Evolutionary conservation across 2,888 invertebrate genomes (phyloP).

Genomic region (Ochropacha duplaris): DNA sequence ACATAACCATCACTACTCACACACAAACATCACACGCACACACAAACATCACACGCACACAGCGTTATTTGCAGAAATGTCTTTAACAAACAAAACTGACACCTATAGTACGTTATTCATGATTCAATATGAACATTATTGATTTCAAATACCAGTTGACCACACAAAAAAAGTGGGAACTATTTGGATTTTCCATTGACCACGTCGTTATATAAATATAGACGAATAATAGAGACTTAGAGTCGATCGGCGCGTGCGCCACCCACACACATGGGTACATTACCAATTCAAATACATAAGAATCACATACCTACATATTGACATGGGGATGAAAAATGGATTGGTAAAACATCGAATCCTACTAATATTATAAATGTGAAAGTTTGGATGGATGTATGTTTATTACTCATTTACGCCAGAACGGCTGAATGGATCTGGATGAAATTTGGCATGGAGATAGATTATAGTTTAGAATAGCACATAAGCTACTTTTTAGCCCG

Average conservation of each 20-base stretch:
- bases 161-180: not conserved
- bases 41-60: not conserved
- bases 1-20: not conserved
- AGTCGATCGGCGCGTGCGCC: constrained; percentile 59
- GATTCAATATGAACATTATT: not conserved
- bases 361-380: too few relatives aligned
- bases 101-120: not conserved
- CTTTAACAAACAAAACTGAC: not conserved
- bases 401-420: too few relatives aligned
- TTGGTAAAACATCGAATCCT: too few relatives aligned
- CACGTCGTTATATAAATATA: constrained; percentile 43
- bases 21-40: not conserved
- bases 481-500: too few relatives aligned
- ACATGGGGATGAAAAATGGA: not conserved
- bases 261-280: constrained; percentile 60
- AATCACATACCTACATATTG: constrained; percentile 27
- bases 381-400: too few relatives aligned
- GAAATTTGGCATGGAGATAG: too few relatives aligned
- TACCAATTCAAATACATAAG: constrained; percentile 51
- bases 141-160: not conserved
- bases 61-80: not conserved
- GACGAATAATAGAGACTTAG: constrained; percentile 40
- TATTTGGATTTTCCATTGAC: constrained; percentile 47
- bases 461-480: too few relatives aligned
- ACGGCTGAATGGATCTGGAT: too few relatives aligned